Percentiles rank a stretch among this genome's conserved stretches.
These are phyloP conservation scores for Ganaspis sp. DNA, from an alignment of 1,140 invertebrate genomes.

Conservation along the genomic window DNA sequence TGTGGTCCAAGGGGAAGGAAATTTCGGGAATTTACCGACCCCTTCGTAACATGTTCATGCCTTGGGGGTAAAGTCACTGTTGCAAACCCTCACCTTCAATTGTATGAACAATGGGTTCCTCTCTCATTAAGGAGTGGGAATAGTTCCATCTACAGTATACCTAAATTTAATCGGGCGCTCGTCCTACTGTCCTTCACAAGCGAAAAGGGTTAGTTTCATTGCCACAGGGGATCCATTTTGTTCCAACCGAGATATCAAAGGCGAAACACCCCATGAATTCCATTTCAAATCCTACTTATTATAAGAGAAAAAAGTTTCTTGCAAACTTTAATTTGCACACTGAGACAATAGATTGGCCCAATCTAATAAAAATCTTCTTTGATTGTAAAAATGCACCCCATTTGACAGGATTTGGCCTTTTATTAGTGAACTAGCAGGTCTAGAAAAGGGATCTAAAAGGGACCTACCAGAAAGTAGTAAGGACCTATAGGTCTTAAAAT, in stretches of 20 bases:
- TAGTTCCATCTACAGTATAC: constrained; percentile 30
- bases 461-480: too few species aligned
- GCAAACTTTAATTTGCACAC: constrained; percentile 31
- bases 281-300: constrained; percentile 19
- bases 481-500: too few species aligned
- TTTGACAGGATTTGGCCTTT: too few species aligned
- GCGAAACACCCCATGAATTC: constrained; percentile 33
- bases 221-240: constrained; percentile 23
- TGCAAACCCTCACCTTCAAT: constrained; percentile 38
- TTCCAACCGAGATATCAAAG: constrained; percentile 40
- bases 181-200: constrained; percentile 18
- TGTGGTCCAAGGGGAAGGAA: background rate
- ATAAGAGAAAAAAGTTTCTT: background rate
- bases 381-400: too few species aligned
- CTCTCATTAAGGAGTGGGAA: constrained; percentile 39
- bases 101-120: constrained; percentile 49
- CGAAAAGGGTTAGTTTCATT: constrained; percentile 43
- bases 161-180: constrained; percentile 50
- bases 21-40: constrained; percentile 33
- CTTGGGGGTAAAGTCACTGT: constrained; percentile 43
- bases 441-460: too few species aligned
- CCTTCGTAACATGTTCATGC: constrained; percentile 44
- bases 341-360: constrained; percentile 28
- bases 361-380: too few species aligned
- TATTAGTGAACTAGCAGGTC: too few species aligned